Evolutionary conservation across 2,113 vertebrate genomes (phyloP).

Genomic region (Zosterops borbonicus): DNA sequence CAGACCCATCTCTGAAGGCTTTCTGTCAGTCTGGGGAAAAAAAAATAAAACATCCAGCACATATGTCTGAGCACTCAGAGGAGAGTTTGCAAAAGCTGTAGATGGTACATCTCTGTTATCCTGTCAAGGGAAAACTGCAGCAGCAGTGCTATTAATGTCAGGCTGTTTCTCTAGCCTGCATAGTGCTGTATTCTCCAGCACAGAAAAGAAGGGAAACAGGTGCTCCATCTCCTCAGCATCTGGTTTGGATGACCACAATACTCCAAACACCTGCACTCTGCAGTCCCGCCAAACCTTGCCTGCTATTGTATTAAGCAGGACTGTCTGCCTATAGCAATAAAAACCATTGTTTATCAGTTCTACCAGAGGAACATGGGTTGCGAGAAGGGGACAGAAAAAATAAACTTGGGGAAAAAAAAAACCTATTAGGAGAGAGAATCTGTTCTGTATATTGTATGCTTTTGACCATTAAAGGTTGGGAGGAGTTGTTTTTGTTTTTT

Average conservation of each 20-base stretch:
- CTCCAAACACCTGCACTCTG: constrained; percentile 75
- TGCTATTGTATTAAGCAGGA: constrained; percentile 74
- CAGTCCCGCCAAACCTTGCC: constrained; percentile 67
- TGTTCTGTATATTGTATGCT: not conserved
- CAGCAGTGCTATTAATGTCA: not conserved
- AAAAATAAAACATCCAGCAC: not conserved
- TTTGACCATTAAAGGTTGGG: not conserved
- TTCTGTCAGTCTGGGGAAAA: not conserved
- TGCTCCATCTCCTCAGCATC: constrained; percentile 74
- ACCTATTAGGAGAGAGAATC: constrained; percentile 12
- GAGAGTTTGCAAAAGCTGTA: constrained; percentile 5
- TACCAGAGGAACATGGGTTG: constrained; percentile 54
- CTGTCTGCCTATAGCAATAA: constrained; percentile 73
- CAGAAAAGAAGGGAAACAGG: constrained; percentile 78
- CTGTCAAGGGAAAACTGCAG: constrained; percentile 42
- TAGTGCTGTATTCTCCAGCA: constrained; percentile 34
- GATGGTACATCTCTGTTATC: constrained; percentile 20
- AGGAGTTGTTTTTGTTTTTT: not conserved
- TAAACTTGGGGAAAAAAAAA: constrained; percentile 32
- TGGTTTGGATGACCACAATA: constrained; percentile 79
- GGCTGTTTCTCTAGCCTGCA: not conserved
- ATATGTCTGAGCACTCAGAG: not conserved
- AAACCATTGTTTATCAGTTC: constrained; percentile 72
- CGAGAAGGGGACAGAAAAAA: constrained; percentile 63
- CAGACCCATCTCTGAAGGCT: not conserved